Base-by-base conservation (phyloP, 2,888 invertebrate species). In the Plemyria rubiginata region DNA sequence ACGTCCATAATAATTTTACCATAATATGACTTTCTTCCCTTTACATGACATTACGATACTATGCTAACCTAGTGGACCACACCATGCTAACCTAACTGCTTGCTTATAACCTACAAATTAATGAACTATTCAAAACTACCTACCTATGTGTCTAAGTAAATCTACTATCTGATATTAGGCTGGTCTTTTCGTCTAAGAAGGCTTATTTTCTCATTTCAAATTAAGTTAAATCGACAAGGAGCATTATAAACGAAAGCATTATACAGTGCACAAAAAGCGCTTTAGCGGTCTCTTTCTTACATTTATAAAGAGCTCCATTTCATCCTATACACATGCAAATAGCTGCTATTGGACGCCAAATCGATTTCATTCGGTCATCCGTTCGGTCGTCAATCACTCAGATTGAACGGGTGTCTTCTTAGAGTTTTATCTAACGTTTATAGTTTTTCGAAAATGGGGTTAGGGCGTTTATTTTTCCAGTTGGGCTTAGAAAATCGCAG, bases 371-470 rank as follows among this genome's bases (percentile, higher is more conserved):
- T 88, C 88, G 88, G 85, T 87, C 88, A 86, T 84, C 81, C 79
- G 81, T 85, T 85, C 82, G 82, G 81, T 87, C 88, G 90, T 91
- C 91, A 90, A 91, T 91, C 91, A 90, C 88, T 70, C 75, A 84
- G 87, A 87, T 86, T 84, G 86, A 87, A 79, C 82, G 84, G 73
- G 77, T 80, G 76, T 81, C 80, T 77, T 75, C 73, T 67, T 65
- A 53, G 51, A 64, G 62, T 70, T 70, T 65, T 55, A 67, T 67
- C 62, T 64, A 56, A 50, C 54, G 48, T 64, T 66, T 69, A 56
- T 66, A 63, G 67, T 62, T 67, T 68, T 68, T 49, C 62, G 50
- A 36, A n/a, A 48, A 48, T 49, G 28, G 28, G 22, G 48, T 48
- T 16, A 9, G 32, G 16, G 15, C 43, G 29, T 54, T 15, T 54